Evolutionary conservation across 2,888 invertebrate genomes (phyloP).

Genomic region (Netelia fuscicornis): DNA sequence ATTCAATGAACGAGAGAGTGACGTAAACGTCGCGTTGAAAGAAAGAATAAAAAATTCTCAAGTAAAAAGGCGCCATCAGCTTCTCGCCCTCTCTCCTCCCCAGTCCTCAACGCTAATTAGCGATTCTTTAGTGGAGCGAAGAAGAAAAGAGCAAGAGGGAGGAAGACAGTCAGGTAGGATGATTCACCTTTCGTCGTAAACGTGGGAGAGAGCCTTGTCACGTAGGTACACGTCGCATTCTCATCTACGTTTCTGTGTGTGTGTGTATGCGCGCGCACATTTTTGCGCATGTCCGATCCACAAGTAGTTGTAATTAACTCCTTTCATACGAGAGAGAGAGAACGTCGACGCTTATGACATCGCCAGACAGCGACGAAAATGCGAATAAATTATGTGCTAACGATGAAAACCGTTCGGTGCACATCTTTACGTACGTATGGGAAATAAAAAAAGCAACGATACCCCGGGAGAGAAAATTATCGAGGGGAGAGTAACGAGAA

Average conservation of each 20-base stretch:
- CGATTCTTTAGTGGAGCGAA: slow-evolving; percentile 72
- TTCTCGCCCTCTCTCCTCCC: too few relatives aligned
- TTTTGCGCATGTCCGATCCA: slow-evolving; percentile 73
- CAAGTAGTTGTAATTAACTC: slow-evolving; percentile 77
- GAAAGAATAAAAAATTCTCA: background rate
- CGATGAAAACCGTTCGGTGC: slow-evolving; percentile 27
- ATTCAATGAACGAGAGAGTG: slow-evolving; percentile 47
- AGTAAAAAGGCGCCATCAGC: slow-evolving; percentile 40
- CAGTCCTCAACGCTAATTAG: slow-evolving; percentile 73
- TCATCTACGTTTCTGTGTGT: too few relatives aligned
- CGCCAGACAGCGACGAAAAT: slow-evolving; percentile 47
- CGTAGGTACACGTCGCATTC: slow-evolving; percentile 30
- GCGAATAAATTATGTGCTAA: slow-evolving; percentile 39
- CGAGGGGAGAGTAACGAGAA: background rate
- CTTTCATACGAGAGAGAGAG: slow-evolving; percentile 70
- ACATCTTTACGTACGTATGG: background rate
- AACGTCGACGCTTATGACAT: slow-evolving; percentile 60
- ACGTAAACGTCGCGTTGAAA: background rate
- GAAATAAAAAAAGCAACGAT: slow-evolving; percentile 5
- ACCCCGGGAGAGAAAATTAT: background rate
- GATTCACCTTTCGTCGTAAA: slow-evolving; percentile 61
- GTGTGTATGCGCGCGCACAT: background rate
- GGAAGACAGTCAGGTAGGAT: slow-evolving; percentile 64
- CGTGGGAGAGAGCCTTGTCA: slow-evolving; percentile 35
- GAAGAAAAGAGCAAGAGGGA: slow-evolving; percentile 55